A percentile compares a stretch with the other conserved stretches of the same genome.
These are phyloP conservation scores for Enoplosus armatus DNA, from an alignment of 2,797 vertebrate species.

Conservation along the genomic window DNA sequence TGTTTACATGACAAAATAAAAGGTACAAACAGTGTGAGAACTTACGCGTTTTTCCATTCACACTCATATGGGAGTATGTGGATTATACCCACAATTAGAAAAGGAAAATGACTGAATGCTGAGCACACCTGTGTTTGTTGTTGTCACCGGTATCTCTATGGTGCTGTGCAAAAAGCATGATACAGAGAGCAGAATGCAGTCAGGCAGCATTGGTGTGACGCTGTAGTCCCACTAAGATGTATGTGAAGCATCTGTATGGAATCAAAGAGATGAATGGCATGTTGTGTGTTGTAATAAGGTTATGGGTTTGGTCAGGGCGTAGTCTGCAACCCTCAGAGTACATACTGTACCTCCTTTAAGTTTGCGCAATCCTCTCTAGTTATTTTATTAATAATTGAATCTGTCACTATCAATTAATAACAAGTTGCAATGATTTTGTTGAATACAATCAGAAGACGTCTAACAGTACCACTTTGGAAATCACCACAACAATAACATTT, in stretches of 20 bases:
- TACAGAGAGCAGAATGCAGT: slow-evolving; percentile 8
- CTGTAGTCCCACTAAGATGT: neutral
- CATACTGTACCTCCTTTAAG: neutral
- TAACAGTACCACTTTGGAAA: neutral
- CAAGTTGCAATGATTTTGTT: neutral
- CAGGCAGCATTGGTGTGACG: neutral
- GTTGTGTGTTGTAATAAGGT: neutral
- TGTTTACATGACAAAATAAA: neutral
- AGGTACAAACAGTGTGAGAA: slow-evolving; percentile 28
- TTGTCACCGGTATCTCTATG: neutral
- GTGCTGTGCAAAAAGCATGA: rapidly evolving
- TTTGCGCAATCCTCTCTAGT: neutral
- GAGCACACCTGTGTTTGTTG: slow-evolving; percentile 23
- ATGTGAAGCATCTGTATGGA: neutral
- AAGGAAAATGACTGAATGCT: neutral
- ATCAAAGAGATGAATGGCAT: neutral
- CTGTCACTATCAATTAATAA: neutral
- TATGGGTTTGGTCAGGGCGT: neutral
- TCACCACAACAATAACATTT: neutral
- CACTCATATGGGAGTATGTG: neutral
- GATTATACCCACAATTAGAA: neutral
- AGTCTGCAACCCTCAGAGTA: neutral
- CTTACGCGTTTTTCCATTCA: neutral
- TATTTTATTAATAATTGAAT: neutral
- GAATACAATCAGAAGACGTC: neutral